Base-by-base conservation (phyloP, 2,113 vertebrate species). In the Pipra filicauda region DNA sequence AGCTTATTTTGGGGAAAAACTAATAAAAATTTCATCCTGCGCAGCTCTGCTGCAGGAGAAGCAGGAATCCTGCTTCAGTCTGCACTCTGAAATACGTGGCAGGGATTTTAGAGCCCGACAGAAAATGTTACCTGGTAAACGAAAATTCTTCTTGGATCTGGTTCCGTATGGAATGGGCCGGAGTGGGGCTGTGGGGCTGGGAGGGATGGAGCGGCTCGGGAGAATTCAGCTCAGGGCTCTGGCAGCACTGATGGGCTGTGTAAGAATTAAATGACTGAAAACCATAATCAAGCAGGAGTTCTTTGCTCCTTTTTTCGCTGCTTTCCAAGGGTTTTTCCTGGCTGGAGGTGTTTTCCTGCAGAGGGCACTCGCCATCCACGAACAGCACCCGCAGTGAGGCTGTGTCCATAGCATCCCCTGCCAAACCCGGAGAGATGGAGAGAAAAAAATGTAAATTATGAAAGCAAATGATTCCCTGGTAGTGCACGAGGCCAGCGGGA, bases 311-410 rank as follows among this genome's bases (percentile, higher is more conserved):
- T 44, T 83, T 72, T 75, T 46, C 61, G 33, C 33, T 5, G 6
- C 4, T 61, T 78, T 48, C 52, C 14, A 23, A 30, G 64, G 58
- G 65, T 43, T 72, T 43, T 37, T 39, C 30, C 21, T 27, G 59
- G 39, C 49, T 46, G 64, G 71, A 64, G 39, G 31, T 31, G 51
- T 95, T 26, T 19, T 72, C 98, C 98, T 98, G 98, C 95, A 98
- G 98, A 97, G 98, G 98, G 98, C 98, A 97, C 96, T 98, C 96
- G 97, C 75, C 89, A 96, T 97, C 98, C 97, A 97, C 43, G 89
- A 74, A 97, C 97, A 49, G 43, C 74, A 44, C 44, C 44, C 3
- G 16, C 79, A 43, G 37, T 9, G 20, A 46, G 12, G 13, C 87
- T 39, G 83, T 35, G 59, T 48, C 85, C 8, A 49, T 75, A 83